Evolutionary conservation across 2,113 vertebrate species (phyloP).

Genomic region (Microcebus griseorufus): DNA sequence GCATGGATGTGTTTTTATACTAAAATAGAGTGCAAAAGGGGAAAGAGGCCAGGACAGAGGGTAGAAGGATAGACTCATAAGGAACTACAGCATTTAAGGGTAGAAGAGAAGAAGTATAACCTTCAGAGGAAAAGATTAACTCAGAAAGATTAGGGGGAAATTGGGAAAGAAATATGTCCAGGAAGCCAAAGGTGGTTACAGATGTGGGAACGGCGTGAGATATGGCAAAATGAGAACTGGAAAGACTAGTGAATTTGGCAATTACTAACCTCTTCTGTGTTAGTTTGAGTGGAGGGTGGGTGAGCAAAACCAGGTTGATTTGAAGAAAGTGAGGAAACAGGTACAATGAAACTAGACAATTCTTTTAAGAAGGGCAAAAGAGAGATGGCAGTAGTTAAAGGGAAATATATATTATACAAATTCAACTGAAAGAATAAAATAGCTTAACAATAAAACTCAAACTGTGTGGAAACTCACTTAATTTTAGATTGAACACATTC

Average conservation of each 20-base stretch:
- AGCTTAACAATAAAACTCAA: constrained; percentile 54
- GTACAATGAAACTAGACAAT: background rate
- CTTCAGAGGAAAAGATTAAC: background rate
- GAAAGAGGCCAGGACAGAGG: background rate
- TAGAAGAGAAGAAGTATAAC: background rate
- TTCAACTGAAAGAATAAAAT: constrained; percentile 47
- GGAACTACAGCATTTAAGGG: background rate
- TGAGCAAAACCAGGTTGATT: background rate
- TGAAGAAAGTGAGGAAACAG: background rate
- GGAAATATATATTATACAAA: background rate
- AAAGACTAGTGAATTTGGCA: background rate
- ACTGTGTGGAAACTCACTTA: constrained; percentile 41
- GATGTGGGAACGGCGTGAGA: background rate
- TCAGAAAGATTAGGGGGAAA: background rate
- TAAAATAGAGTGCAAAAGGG: background rate
- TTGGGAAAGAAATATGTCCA: background rate
- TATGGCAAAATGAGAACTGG: background rate
- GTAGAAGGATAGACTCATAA: background rate
- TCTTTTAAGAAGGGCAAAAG: constrained; percentile 9
- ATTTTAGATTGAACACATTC: constrained; percentile 63
- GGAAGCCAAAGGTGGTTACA: background rate
- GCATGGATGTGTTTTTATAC: background rate
- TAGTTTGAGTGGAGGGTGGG: background rate
- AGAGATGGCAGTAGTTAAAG: background rate
- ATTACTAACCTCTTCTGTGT: background rate